Conservation (phyloP, 2,113 vertebrate genomes). For the Mystacornis crossleyi region DNA sequence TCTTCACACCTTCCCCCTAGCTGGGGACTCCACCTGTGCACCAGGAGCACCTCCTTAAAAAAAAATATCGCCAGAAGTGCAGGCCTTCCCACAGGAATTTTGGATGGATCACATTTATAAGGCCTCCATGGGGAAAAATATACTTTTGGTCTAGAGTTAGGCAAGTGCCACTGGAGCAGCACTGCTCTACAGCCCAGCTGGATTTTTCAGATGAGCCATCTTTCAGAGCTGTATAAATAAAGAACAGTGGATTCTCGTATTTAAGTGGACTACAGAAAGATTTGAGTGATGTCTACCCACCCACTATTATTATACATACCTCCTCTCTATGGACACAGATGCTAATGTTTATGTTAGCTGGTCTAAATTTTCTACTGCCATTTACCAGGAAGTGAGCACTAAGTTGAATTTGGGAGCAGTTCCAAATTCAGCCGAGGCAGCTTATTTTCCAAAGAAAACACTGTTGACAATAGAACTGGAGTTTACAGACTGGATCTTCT, state of each 20-base stretch:
- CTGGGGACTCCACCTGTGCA: background rate
- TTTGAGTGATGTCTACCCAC: background rate
- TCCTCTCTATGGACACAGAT: background rate
- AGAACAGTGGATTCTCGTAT: background rate
- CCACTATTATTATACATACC: background rate
- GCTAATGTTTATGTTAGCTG: conserved; percentile 1
- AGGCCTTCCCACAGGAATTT: background rate
- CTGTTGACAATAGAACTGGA: background rate
- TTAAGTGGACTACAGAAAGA: background rate
- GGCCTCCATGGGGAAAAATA: background rate
- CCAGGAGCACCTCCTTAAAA: background rate
- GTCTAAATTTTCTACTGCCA: background rate
- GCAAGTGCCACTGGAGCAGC: background rate
- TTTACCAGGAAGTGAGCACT: background rate
- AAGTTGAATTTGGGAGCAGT: background rate
- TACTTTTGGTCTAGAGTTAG: background rate
- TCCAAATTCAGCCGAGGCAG: background rate
- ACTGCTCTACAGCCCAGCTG: background rate
- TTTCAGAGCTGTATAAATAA: background rate
- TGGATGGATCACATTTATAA: background rate
- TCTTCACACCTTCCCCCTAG: background rate
- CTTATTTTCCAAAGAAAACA: conserved; percentile 37
- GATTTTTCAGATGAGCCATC: background rate
- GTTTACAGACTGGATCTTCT: background rate
- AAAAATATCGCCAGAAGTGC: background rate